Evolutionary conservation across 2,888 invertebrate genomes (phyloP).

Genomic region (Mythimna lalbum): DNA sequence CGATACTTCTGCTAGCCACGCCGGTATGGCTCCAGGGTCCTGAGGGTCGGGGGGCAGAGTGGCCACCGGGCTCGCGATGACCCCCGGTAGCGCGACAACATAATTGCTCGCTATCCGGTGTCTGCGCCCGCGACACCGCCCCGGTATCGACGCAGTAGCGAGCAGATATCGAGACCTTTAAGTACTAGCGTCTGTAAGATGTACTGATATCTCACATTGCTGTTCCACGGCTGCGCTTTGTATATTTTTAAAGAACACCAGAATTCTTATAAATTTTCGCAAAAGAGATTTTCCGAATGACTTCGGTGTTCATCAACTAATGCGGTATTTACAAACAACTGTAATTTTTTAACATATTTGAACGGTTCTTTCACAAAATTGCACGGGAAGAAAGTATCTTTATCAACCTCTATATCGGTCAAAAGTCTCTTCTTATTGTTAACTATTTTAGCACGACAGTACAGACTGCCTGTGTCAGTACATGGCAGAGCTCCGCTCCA

Average conservation of each 20-base stretch:
- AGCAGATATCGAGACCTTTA: conserved; percentile 15
- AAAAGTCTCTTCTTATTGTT: background rate
- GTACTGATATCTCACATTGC: too few species aligned
- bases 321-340: background rate
- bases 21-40: background rate
- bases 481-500: background rate
- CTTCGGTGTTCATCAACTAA: background rate
- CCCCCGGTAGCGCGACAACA: conserved; percentile 64
- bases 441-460: too few species aligned
- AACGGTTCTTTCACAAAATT: background rate
- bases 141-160: conserved; percentile 10
- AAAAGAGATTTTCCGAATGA: background rate
- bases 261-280: background rate
- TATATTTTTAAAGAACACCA: background rate
- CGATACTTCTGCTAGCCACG: conserved; percentile 24
- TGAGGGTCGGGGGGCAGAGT: conserved; percentile 30
- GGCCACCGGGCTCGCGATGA: conserved; percentile 72
- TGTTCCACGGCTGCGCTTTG: background rate
- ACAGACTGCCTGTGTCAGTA: background rate
- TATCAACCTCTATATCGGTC: background rate
- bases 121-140: conserved; percentile 34
- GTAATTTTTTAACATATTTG: background rate
- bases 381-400: background rate
- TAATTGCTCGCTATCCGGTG: conserved; percentile 68
- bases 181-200: background rate